Evolutionary conservation across 1,140 invertebrate genomes (phyloP).

Genomic region (Vanessa tameamea): DNA sequence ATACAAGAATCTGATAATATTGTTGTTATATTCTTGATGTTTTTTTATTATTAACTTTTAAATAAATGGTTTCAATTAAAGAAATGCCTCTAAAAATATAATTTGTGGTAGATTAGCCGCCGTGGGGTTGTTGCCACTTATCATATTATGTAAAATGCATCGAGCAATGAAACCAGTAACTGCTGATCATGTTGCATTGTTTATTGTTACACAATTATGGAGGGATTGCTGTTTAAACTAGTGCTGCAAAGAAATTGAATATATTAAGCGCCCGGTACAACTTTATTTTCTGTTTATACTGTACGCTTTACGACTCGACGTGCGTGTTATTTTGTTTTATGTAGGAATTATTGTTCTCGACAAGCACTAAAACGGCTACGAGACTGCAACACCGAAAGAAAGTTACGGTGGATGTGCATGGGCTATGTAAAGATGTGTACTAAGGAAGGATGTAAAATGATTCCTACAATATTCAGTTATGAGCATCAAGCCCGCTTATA

Average conservation of each 20-base stretch:
- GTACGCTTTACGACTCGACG: slow-evolving; percentile 58
- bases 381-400: slow-evolving; percentile 42
- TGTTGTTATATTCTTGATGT: too few species aligned
- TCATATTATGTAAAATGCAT: slow-evolving; percentile 7
- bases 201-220: slow-evolving; percentile 54
- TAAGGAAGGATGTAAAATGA: slow-evolving; percentile 32
- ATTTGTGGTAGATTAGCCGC: too few species aligned
- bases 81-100: too few species aligned
- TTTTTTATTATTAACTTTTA: too few species aligned
- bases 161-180: slow-evolving; percentile 23
- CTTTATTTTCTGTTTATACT: slow-evolving; percentile 63
- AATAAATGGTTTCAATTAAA: too few species aligned
- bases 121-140: not conserved
- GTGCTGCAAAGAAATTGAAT: slow-evolving; percentile 66
- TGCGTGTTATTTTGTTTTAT: slow-evolving; percentile 69
- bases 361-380: slow-evolving; percentile 44
- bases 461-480: slow-evolving; percentile 26
- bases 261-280: slow-evolving; percentile 57
- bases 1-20: too few species aligned
- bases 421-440: slow-evolving; percentile 33
- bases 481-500: slow-evolving; percentile 17
- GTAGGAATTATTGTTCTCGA: slow-evolving; percentile 52
- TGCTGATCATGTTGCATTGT: slow-evolving; percentile 55
- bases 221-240: slow-evolving; percentile 38
- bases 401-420: slow-evolving; percentile 39